A percentile compares a stretch with the other conserved stretches of the same genome.
phyloP scores from a whole-genome alignment of 37 sponge, comb jelly and placozoan genomes.

The Cliona cf. orientalis region DNA sequence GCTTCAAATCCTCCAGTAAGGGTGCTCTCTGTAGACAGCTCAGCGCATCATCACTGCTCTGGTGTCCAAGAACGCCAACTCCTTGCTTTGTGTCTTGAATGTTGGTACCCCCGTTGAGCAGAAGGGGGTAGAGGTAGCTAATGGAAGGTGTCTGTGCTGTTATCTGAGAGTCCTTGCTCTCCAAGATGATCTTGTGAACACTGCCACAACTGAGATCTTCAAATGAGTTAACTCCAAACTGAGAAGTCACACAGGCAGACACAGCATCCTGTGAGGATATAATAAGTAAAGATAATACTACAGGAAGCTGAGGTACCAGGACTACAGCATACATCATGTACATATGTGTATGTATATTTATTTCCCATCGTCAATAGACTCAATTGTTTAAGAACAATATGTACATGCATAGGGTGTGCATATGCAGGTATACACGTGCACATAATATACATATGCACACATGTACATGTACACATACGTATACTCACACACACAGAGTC shows the following conservation, averaged over 20 bases:
- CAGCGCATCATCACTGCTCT: slow-evolving; percentile 46
- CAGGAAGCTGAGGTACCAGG: too few relatives aligned
- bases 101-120: slow-evolving; percentile 10
- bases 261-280: slow-evolving; percentile 17
- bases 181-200: slow-evolving; percentile 51
- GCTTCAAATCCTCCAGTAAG: slow-evolving; percentile 47
- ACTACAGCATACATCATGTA: too few relatives aligned
- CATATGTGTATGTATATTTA: too few relatives aligned
- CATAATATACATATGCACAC: neutral
- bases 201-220: slow-evolving; percentile 55
- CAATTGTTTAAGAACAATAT: too few relatives aligned
- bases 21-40: slow-evolving; percentile 32
- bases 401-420: neutral
- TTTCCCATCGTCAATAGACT: too few relatives aligned
- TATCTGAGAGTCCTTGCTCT: neutral
- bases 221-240: slow-evolving; percentile 42
- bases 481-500: too few relatives aligned
- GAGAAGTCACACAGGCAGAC: slow-evolving; percentile 8
- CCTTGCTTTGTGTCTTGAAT: neutral
- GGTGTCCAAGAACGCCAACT: slow-evolving; percentile 36
- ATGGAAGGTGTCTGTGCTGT: neutral
- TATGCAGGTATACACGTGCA: neutral
- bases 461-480: neutral
- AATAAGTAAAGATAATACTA: too few relatives aligned
- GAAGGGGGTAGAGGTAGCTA: slow-evolving; percentile 17